These are phyloP conservation scores for Deilephila elpenor DNA, from an alignment of 2,888 invertebrate genomes.

Conservation along the genomic window DNA sequence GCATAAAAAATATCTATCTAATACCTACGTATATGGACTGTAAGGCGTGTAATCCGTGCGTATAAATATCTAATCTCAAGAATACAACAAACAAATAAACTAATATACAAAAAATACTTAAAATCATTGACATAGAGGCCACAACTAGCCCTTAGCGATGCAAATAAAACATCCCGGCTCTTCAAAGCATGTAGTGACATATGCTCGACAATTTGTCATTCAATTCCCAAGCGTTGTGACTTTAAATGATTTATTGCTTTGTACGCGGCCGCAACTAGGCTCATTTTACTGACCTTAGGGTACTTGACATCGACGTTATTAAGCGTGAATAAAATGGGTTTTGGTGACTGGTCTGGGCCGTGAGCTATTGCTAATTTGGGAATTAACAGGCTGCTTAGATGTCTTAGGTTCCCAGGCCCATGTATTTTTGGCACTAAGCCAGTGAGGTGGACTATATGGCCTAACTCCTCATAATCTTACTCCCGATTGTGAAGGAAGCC, in stretches of 20 bases:
- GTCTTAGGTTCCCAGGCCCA: no score
- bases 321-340: not conserved
- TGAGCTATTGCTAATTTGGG: no score
- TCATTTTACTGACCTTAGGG: not conserved
- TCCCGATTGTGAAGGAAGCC: not conserved
- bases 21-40: no score
- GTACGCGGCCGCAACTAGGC: slow-evolving; percentile 6
- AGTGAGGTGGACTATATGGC: not conserved
- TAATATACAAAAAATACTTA: not conserved
- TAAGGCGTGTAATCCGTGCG: no score
- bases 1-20: no score
- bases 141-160: not conserved
- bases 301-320: not conserved
- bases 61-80: no score
- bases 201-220: slow-evolving; percentile 21
- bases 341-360: no score
- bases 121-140: not conserved
- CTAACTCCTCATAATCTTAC: not conserved
- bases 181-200: slow-evolving; percentile 12
- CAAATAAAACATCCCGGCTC: slow-evolving; percentile 3
- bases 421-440: no score
- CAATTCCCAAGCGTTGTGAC: slow-evolving; percentile 25
- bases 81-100: no score
- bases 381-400: no score
- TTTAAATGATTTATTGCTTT: slow-evolving; percentile 21